Base-by-base conservation (phyloP, 1,140 invertebrate genomes). In the Mycetomoellerius zeteki region DNA sequence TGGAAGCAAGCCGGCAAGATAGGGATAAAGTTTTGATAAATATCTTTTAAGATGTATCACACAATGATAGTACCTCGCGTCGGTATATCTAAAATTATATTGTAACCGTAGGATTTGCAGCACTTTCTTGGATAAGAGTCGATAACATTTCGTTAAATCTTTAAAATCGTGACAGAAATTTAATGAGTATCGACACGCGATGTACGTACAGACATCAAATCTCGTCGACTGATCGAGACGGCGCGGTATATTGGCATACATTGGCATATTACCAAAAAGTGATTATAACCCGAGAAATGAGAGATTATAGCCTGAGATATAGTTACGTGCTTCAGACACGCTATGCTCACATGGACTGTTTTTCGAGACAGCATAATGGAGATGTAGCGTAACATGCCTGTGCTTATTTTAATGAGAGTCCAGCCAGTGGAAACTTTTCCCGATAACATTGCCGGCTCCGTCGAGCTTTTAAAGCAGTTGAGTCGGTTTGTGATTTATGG, bases 381-480 rank as follows among this genome's bases (percentile, higher is more conserved):
- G 85, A 86, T 56, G 60, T 64, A 67, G 64, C 85, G 67, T 85
- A 89, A 89, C 43, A 37, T 43, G 71, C 56, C 43, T 56, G 78
- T 81, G 56, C 80, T 90, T 89, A 90, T 90, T 90, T 90, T 85
- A 90, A 90, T 85, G 86, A 85, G 62, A 67, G 67, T 62, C 60
- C 75, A 64, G 24, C 24, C 67, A 73, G 52, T 60, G 47, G 58
- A 84, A 90, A 90, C 80, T 90, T 90, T 90, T 71, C 86, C 84
- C 89, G 89, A 90, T 90, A 90, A 90, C 88, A 85, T 85, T 71
- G 69, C 85, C 86, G 43, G 65, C 27, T 54, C 67, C 52, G 21
- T 8, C 75, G 85, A 86, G 78, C 62, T 90, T 90, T 81, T 87
- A 90, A 90, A 90, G 89, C 81, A 90, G 89, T 90, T 88, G 90